Evolutionary conservation across 1,140 invertebrate genomes (phyloP), one percentile per base, ranked within the genome.

Genomic region (Adoxophyes honmai): DNA sequence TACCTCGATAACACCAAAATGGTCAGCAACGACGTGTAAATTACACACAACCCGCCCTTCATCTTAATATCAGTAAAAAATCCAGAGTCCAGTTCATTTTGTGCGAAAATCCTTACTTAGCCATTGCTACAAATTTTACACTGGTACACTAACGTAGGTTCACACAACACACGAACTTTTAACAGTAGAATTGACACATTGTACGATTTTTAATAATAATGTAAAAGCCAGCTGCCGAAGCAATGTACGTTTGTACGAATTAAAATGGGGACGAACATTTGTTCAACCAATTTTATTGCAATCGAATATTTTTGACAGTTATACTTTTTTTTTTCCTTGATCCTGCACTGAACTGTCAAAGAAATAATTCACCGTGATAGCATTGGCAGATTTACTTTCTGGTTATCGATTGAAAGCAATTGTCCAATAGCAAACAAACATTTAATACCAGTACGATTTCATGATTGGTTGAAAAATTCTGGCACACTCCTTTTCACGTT

Each of bases 21-120:
- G 52, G 91, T 89, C 77, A 92, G 84, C 74, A 92, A 78, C 75
- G 86, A 90, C 87, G 90, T 91, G 79, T 91, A 91, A 63, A 91
- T 84, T 58, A 87, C 78, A 71, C 84, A 81, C 65, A 91, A 75
- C 62, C 81, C 87, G 73, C 90, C 84, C 89, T 88, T 92, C 91
- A 92, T 92, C 72, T 83, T 91, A 87, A 78, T 75, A 83, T 81
- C 64, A 86, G 62, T 81, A 74, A 78, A 73, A 78, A 78, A 82
- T 86, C 77, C 74, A 84, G 78, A 79, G 70, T 84, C 73, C 63
- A 80, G 81, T 82, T 73, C 85, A 88, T 88, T 88, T 88, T 88
- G 83, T 80, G 77, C 70, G 70, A 62, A 78, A 81, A 70, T 81
- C 82, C 84, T 73, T 62, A 73, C 73, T 80, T 82, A 68, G 68